Conservation (phyloP, 2,113 vertebrate genomes). For the Hippoglossus stenolepis region DNA sequence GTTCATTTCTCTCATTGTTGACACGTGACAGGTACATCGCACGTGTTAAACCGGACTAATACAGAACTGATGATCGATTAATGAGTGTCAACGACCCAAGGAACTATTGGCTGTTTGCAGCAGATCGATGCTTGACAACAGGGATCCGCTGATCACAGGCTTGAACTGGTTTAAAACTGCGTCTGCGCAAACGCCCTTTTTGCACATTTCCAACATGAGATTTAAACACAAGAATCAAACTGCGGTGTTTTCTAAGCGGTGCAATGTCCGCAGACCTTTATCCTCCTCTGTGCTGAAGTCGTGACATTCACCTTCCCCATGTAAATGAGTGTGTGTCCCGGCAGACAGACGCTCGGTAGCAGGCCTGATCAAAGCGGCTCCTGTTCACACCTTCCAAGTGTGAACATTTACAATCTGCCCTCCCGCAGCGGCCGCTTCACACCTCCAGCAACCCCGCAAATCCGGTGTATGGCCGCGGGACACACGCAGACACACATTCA, state of each 20-base stretch:
- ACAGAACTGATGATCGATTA: not conserved
- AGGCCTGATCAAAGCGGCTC: conserved; percentile 68
- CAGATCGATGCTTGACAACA: not conserved
- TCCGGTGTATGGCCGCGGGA: conserved; percentile 32
- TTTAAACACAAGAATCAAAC: no score
- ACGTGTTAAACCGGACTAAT: not conserved
- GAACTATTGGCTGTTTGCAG: not conserved
- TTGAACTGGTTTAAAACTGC: not conserved
- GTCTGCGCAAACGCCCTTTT: no score
- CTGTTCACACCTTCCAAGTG: conserved; percentile 67
- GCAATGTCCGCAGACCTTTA: not conserved
- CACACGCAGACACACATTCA: not conserved
- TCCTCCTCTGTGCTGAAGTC: not conserved
- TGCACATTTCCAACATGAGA: no score
- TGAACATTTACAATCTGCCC: conserved; percentile 28
- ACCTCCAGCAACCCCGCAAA: conserved; percentile 50
- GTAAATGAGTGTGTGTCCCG: conserved; percentile 24
- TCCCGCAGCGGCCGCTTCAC: conserved; percentile 39
- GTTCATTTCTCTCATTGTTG: no score
- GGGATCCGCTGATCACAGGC: no score
- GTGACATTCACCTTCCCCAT: conserved; percentile 36
- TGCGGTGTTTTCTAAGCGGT: no score
- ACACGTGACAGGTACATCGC: no score
- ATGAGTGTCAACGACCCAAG: not conserved
- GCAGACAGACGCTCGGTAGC: conserved; percentile 4